These are phyloP conservation scores for Apomyelois bistriatella DNA, from an alignment of 2,888 invertebrate species.

Conservation along the genomic window DNA sequence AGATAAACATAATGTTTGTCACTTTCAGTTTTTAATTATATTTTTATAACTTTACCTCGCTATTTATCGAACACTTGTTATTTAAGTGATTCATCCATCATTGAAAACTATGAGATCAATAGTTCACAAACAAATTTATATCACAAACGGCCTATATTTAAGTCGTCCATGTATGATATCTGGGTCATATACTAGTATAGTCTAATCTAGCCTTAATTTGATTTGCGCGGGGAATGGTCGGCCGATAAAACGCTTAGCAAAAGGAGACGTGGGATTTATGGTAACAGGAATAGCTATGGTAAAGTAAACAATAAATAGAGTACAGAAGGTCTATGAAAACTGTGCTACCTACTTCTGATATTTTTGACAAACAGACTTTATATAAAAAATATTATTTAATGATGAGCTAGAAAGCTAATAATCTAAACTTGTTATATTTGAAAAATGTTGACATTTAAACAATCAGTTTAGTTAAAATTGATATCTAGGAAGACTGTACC, in stretches of 20 bases:
- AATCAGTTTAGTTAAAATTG: too few species aligned
- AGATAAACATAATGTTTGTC: too few species aligned
- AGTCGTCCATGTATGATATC: conserved; percentile 33
- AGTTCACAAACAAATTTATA: conserved; percentile 22
- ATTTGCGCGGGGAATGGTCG: conserved; percentile 63
- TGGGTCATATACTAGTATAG: conserved; percentile 44
- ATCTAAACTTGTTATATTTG: too few species aligned
- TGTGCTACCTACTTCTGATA: too few species aligned
- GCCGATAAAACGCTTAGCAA: conserved; percentile 66
- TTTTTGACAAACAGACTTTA: too few species aligned
- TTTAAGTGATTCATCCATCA: conserved; percentile 24
- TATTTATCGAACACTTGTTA: conserved; percentile 21
- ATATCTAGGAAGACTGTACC: too few species aligned
- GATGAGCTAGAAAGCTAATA: too few species aligned
- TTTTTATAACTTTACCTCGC: neutral
- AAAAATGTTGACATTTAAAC: too few species aligned
- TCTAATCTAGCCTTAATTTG: conserved; percentile 66
- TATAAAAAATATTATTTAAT: too few species aligned
- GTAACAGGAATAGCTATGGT: conserved; percentile 47
- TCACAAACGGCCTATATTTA: conserved; percentile 21
- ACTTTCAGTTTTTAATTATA: too few species aligned
- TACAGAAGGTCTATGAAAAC: neutral
- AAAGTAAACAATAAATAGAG: neutral
- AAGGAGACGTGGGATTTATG: conserved; percentile 66
- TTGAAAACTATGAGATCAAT: conserved; percentile 24